Base-by-base conservation (phyloP, 2,888 invertebrate species). In the Pimpla rufipes region DNA sequence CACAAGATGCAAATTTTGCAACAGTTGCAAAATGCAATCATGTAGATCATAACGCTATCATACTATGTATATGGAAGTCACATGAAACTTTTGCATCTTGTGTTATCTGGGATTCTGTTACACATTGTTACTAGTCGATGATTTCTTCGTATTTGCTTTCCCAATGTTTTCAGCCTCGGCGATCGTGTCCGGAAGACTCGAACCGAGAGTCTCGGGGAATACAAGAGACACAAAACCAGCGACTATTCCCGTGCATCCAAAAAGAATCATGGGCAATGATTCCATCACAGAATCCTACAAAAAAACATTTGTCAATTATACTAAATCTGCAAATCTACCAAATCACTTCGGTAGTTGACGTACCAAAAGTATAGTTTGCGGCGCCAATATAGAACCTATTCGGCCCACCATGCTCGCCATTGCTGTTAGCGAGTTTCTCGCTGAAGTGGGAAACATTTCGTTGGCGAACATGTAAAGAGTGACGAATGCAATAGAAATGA, bases 391-490 rank as follows among this genome's bases (percentile, higher is more conserved):
- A 18, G 96, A 96, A 13, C 96, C 96, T 79, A 96, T 87, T 13
- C 96, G 94, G 57, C 96, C 96, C 86, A 96, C 94, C 94, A 96
- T 96, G 66, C 96, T 96, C 92, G 96, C 96, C 67, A 95, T 94
- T 4, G 96, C 95, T 66, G 96, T 94, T 86, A 96, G 94, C 18
- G 96, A 95, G 89, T 95, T 95, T 76, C 96, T 94, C 71, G 95
- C 93, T 83, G 94, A 94, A 64, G 96, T 97, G 10, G 96, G 96
- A 92, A 96, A 96, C 92, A 96, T 94, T 93, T 97, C 96, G 52
- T 96, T 94, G 50, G 96, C 96, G 92, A 95, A 96, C 89, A 96
- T 95, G 93, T 96, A 96, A 87, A 96, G 92, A 18, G 95, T 95
- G 90, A 95, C 95, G 92, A 96, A 96, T 35, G 96, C 95, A 88